A percentile compares a stretch with the other conserved stretches of the same genome.
Evolutionary conservation across 1,140 invertebrate genomes (phyloP).

Genomic region (Augochlora pura): DNA sequence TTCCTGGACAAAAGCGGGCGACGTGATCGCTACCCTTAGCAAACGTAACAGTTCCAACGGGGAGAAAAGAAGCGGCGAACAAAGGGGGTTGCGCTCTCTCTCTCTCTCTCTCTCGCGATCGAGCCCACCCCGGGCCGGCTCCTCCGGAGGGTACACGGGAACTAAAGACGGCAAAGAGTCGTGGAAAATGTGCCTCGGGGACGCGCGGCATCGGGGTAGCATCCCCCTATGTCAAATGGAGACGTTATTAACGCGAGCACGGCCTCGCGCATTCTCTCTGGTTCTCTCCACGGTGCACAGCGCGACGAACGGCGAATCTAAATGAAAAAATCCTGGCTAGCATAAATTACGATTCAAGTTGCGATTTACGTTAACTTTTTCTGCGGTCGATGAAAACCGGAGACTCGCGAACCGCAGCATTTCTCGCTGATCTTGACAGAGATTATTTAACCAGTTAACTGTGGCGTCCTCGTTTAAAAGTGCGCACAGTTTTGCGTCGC

Average conservation of each 20-base stretch:
- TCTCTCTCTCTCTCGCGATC: neutral
- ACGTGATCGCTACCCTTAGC: constrained; percentile 25
- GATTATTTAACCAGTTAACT: no score
- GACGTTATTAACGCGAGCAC: constrained; percentile 62
- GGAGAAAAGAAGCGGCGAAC: constrained; percentile 10
- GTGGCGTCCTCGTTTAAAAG: no score
- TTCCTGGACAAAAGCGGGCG: constrained; percentile 26
- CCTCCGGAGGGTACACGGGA: neutral
- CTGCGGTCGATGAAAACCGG: no score
- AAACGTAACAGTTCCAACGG: constrained; percentile 23
- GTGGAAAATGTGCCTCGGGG: neutral
- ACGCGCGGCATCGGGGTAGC: constrained; percentile 7
- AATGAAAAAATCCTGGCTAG: no score
- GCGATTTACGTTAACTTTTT: no score
- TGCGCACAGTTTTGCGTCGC: no score
- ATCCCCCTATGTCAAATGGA: constrained; percentile 25
- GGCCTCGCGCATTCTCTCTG: constrained; percentile 8
- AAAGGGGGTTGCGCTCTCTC: constrained; percentile 1
- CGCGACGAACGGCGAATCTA: no score
- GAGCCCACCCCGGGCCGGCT: neutral
- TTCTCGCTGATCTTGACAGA: no score
- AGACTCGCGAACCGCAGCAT: no score
- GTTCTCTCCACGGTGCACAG: neutral
- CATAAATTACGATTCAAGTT: no score
- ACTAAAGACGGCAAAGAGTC: constrained; percentile 29